These are phyloP conservation scores for Centropus unirufus DNA, from an alignment of 2,113 vertebrate species.

Conservation along the genomic window DNA sequence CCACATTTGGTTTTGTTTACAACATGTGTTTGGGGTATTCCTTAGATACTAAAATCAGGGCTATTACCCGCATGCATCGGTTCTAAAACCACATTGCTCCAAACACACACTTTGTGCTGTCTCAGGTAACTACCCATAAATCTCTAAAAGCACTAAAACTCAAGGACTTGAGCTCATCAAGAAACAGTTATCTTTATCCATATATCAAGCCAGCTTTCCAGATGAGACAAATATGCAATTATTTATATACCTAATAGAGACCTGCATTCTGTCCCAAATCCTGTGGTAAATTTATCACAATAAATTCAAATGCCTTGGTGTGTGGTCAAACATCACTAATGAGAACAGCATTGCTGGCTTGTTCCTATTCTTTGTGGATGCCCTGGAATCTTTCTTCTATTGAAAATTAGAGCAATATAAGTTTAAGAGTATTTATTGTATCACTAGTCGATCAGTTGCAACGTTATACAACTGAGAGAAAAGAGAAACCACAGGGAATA, in stretches of 20 bases:
- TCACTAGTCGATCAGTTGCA: not conserved
- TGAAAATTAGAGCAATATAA: not conserved
- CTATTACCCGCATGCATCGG: not conserved
- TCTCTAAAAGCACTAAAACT: constrained; percentile 21
- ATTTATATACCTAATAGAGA: constrained; percentile 36
- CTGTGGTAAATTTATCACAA: not conserved
- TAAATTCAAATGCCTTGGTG: not conserved
- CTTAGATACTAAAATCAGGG: not conserved
- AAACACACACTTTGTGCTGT: not conserved
- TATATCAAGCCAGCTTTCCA: not conserved
- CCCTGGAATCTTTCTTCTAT: not conserved
- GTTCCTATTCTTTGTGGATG: not conserved
- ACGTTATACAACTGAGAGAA: not conserved
- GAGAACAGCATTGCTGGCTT: not conserved
- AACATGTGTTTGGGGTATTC: not conserved
- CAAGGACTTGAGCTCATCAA: constrained; percentile 34
- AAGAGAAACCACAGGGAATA: not conserved
- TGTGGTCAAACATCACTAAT: not conserved
- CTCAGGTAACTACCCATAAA: constrained; percentile 15
- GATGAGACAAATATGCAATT: constrained; percentile 11
- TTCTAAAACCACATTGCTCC: constrained; percentile 26
- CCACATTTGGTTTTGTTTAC: not conserved
- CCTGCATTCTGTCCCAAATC: not conserved
- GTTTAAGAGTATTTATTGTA: not conserved
- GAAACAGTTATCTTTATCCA: constrained; percentile 16